Evolutionary conservation across 2,113 vertebrate genomes (phyloP), one percentile per base, ranked within the genome.

Genomic region (Cnemophilus loriae): DNA sequence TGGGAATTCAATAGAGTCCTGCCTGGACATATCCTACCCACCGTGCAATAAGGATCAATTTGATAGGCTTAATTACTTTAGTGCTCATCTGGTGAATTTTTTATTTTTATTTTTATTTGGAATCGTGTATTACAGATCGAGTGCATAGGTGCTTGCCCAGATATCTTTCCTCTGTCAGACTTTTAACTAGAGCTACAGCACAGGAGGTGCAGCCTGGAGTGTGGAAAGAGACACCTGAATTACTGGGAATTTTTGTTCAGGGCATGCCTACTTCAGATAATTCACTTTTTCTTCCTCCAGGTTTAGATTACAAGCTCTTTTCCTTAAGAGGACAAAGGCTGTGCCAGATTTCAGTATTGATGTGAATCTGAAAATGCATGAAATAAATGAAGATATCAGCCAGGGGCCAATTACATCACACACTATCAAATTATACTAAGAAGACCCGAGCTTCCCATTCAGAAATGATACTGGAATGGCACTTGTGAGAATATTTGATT

Each of bases 371-470:
- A 81, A 93, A 92, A 84, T 63, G 52, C 37, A 50, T 64, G 30
- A 86, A 93, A 65, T 73, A 65, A 88, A 87, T 89, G 59, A 95
- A 90, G 47, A 67, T 60, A 67, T 86, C 86, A 95, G 59, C 68
- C 73, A 86, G 89, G 24, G 56, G 68, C 64, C 76, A 81, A 56
- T 89, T 81, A 87, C 24, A 42, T 46, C 16, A 28, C 39, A 74
- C 11, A 21, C 59, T 83, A 17, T 85, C 46, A 85, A 77, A 70
- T 83, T 37, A 46, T 59, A 16, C 44, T 77, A 18, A 70, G 47
- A 75, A 27, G 27, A 63, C 64, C 59, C 65, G 61, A 67, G 39
- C 56, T 94, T 84, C 32, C 42, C 69, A 60, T 94, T 96, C 91
- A 92, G 55, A 90, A 87, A 75, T 64, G 22, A 53, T 50, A 16